A percentile compares a stretch with the other conserved stretches of the same genome.
These are phyloP conservation scores for Zeuzera pyrina DNA, from an alignment of 2,888 invertebrate species.

Conservation along the genomic window DNA sequence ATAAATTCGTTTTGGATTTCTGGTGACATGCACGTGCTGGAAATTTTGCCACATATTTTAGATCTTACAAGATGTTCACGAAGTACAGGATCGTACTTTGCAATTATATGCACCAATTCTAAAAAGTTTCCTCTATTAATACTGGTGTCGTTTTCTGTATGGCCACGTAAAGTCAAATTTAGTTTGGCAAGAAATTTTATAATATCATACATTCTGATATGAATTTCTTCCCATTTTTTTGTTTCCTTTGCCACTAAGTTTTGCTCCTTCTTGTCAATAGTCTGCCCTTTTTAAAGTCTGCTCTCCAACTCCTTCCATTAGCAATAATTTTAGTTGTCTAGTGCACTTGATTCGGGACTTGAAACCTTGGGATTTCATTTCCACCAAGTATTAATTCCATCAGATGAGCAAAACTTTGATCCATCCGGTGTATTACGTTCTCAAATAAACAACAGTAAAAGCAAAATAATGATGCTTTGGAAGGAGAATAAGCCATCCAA, in stretches of 20 bases:
- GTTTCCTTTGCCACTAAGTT: conserved; percentile 6
- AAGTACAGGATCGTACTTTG: conserved; percentile 1
- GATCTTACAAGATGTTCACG: conserved; percentile 3
- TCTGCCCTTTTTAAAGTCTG: conserved; percentile 7
- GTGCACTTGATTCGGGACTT: conserved; percentile 12
- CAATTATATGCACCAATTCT: conserved; percentile 1
- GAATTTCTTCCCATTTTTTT: conserved; percentile 5
- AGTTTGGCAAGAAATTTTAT: conserved; percentile 6
- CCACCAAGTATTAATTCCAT: too few relatives aligned
- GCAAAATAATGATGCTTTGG: conserved; percentile 7
- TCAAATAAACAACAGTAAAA: conserved; percentile 9
- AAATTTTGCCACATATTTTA: conserved; percentile 3
- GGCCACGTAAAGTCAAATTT: conserved; percentile 3
- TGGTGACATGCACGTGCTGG: conserved; percentile 5
- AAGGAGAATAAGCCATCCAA: conserved; percentile 7
- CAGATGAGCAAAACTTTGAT: conserved; percentile 3
- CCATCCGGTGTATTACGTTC: conserved; percentile 1
- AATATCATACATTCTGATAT: conserved; percentile 2
- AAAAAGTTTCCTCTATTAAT: conserved; percentile 2
- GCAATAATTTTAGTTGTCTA: conserved; percentile 10
- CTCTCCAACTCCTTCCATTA: conserved; percentile 17
- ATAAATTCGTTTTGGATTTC: conserved; percentile 7
- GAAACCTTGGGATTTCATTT: conserved; percentile 6
- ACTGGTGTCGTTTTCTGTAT: conserved; percentile 1
- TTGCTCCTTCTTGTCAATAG: conserved; percentile 15